Evolutionary conservation across 2,888 invertebrate species (phyloP), one percentile per base, ranked within the genome.

Genomic region (Hyposoter dolosus): DNA sequence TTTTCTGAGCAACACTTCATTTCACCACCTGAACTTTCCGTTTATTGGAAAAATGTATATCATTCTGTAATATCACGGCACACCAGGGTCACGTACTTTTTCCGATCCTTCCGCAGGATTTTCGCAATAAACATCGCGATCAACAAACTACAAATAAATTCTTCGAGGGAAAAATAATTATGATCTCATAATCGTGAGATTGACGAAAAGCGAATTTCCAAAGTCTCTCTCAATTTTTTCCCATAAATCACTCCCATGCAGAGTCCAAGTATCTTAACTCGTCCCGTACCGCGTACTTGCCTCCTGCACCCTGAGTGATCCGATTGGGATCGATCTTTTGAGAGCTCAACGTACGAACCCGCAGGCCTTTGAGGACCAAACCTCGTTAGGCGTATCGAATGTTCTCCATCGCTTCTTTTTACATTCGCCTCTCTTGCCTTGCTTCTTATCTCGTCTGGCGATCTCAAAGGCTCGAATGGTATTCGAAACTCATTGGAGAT

Each of bases 261-360:
- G 40, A 79, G 68, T 63, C 68, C 72, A 65, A 75, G 68, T 82
- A 71, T 60, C 63, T 80, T 83, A 81, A 85, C 75, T 78, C 75
- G 50, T 82, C 68, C 79, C 84, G 85, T 86, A 83, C 86, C 80
- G 83, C 83, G 83, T 86, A 83, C 80, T 86, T 86, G 82, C 74
- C 82, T 76, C 76, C 87, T 84, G 87, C 87, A 86, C 88, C 89
- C 90, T 87, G 86, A 86, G 87, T 90, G 89, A 91, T 90, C 88
- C 90, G 88, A 91, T 91, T 90, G 90, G 88, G 86, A 90, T 90
- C 88, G 89, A 90, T 90, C 82, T 87, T 72, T 85, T 40, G 88
- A 87, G 87, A 86, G 86, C 80, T 60, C 40, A 53, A 66, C 74
- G 66, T 82, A 69, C 28, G 28, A 28, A 83, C 77, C 72, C 84